Percentiles rank a stretch among this genome's conserved stretches.
These are phyloP conservation scores for Ichneumoninae sp. DNA, from an alignment of 2,888 invertebrate species.

Conservation along the genomic window DNA sequence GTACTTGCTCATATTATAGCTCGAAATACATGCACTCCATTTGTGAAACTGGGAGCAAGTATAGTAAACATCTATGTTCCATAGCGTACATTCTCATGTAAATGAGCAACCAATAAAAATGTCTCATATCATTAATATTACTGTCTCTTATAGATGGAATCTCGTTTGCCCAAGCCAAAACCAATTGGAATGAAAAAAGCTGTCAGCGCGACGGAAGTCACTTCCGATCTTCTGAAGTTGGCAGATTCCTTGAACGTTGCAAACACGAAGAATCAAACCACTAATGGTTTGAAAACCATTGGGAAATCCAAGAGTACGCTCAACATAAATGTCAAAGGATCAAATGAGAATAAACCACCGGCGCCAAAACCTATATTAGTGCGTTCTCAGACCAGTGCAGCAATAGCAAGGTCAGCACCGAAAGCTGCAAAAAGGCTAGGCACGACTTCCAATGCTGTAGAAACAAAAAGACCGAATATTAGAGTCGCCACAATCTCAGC, in stretches of 20 bases:
- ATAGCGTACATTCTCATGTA: background rate
- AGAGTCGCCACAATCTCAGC: constrained; percentile 67
- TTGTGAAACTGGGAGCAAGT: background rate
- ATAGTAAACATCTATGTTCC: background rate
- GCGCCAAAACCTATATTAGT: constrained; percentile 61
- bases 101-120: background rate
- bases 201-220: constrained; percentile 69
- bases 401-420: constrained; percentile 63
- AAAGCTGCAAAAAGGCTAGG: constrained; percentile 75
- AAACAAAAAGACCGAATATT: constrained; percentile 74
- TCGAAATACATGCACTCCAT: background rate
- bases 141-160: constrained; percentile 84
- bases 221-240: constrained; percentile 50
- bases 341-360: constrained; percentile 76
- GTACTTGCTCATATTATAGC: background rate
- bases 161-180: constrained; percentile 84
- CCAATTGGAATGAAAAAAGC: constrained; percentile 63
- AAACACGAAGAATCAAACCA: constrained; percentile 16
- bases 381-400: constrained; percentile 74
- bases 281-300: constrained; percentile 39
- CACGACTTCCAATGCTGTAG: constrained; percentile 57
- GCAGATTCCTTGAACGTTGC: constrained; percentile 24
- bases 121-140: background rate
- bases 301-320: constrained; percentile 72
- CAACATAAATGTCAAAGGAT: constrained; percentile 66